Base-by-base conservation (phyloP, 2,113 vertebrate genomes). In the Ailuropoda melanoleuca region DNA sequence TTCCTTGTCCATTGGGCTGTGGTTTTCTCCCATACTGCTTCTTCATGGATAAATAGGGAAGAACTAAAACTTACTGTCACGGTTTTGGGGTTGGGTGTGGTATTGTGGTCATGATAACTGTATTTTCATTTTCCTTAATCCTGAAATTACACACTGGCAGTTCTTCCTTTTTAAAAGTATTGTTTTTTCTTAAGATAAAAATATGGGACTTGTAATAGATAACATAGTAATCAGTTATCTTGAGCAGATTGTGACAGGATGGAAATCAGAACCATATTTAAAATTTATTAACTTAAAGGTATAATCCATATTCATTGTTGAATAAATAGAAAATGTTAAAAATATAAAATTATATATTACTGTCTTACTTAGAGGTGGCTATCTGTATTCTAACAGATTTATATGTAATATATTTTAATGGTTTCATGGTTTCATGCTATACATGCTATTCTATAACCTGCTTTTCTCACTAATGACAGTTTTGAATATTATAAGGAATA, bases 311-410 rank as follows among this genome's bases (percentile, higher is more conserved):
- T 72, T 92, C 26, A 94, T 81, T 72, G 29, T 80, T 94, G 37
- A 97, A 80, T 72, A 86, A 95, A 66, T 88, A 81, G 39, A 94
- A 88, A 88, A 83, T 39, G 58, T 80, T 94, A 85, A 53, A 94
- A 77, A 78, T 21, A 62, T 90, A 72, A 53, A 91, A 85, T 89
- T 46, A 84, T 14, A 21, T 88, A 70, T 74, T 95, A 53, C 29
- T 92, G 21, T 84, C 0, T 90, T 15, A 64, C 34, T 94, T 92
- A 53, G 66, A 82, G 21, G 39, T 64, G 10, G 62, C 31, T 96
- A 21, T 43, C 21, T 72, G 10, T 83, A 83, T 95, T 88, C 48
- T 95, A 88, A 84, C 26, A 90, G 74, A 74, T 94, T 82, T 93
- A 72, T 96, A 34, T 58, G 34, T 70, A 74, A 5, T 74, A 29